phyloP scores from a whole-genome alignment of 1,140 invertebrate genomes.

The Drosophila parabipectinata region DNA sequence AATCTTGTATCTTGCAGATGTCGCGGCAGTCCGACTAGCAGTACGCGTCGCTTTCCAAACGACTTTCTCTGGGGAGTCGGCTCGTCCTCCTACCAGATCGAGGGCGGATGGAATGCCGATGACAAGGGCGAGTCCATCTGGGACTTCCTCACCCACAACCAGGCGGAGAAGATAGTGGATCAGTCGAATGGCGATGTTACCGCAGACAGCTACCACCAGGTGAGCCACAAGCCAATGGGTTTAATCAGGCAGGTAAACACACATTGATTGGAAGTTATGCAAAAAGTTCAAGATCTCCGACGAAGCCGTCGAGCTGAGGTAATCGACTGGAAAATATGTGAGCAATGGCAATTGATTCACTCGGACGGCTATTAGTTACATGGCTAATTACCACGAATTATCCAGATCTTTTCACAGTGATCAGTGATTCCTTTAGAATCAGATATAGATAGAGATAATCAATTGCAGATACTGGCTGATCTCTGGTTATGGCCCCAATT shows the following conservation, averaged over 20 bases:
- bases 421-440: not conserved
- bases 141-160: constrained; percentile 85
- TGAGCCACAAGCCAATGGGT: constrained; percentile 39
- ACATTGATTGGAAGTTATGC: constrained; percentile 37
- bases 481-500: constrained; percentile 4
- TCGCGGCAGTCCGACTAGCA: constrained; percentile 33
- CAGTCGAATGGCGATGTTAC: constrained; percentile 85
- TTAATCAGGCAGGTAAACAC: constrained; percentile 1
- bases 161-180: constrained; percentile 85
- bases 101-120: constrained; percentile 89
- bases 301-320: constrained; percentile 17
- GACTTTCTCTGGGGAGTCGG: constrained; percentile 85
- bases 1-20: constrained; percentile 33
- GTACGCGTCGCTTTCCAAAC: constrained; percentile 84
- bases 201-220: constrained; percentile 86
- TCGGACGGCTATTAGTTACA: constrained; percentile 25
- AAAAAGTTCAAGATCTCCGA: constrained; percentile 47
- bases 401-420: constrained; percentile 12
- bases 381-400: constrained; percentile 18
- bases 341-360: constrained; percentile 27
- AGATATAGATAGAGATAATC: not conserved
- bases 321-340: constrained; percentile 46
- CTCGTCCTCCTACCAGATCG: constrained; percentile 88
- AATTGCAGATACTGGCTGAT: not conserved
- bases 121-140: constrained; percentile 87